Conservation (phyloP, 1,140 invertebrate genomes). For the Phenacoccus solenopsis region DNA sequence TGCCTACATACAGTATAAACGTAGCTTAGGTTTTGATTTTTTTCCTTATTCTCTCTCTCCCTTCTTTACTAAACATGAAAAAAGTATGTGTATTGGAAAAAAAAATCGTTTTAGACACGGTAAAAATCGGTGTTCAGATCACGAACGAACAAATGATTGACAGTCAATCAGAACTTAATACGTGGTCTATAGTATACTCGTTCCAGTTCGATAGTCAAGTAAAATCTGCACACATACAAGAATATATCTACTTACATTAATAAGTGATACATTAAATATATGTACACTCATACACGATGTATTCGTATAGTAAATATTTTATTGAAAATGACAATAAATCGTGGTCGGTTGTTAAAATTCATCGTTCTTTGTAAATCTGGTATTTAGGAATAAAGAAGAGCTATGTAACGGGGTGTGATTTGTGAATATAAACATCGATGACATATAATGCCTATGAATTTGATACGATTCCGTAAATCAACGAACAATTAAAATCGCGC, state of each 20-base stretch:
- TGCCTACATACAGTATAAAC: neutral
- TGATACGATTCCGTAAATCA: too few species aligned
- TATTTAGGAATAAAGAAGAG: too few species aligned
- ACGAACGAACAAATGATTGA: constrained; percentile 16
- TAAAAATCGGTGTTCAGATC: constrained; percentile 13
- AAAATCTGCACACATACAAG: neutral
- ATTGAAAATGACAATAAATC: too few species aligned
- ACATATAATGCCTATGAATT: too few species aligned
- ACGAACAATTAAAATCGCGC: too few species aligned
- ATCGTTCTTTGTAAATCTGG: too few species aligned
- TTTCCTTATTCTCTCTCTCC: neutral
- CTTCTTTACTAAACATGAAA: neutral
- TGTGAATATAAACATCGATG: too few species aligned
- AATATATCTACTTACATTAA: neutral
- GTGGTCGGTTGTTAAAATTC: too few species aligned
- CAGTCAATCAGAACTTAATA: constrained; percentile 14
- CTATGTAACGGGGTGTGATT: too few species aligned
- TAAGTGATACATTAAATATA: neutral
- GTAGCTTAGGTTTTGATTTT: constrained; percentile 1
- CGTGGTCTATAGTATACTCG: neutral
- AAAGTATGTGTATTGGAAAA: neutral
- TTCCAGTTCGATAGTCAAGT: constrained; percentile 8
- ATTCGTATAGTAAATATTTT: too few species aligned
- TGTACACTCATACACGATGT: too few species aligned
- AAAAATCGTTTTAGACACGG: constrained; percentile 12